Evolutionary conservation across 2,888 invertebrate genomes (phyloP).

Genomic region (Phaedon cochleariae): DNA sequence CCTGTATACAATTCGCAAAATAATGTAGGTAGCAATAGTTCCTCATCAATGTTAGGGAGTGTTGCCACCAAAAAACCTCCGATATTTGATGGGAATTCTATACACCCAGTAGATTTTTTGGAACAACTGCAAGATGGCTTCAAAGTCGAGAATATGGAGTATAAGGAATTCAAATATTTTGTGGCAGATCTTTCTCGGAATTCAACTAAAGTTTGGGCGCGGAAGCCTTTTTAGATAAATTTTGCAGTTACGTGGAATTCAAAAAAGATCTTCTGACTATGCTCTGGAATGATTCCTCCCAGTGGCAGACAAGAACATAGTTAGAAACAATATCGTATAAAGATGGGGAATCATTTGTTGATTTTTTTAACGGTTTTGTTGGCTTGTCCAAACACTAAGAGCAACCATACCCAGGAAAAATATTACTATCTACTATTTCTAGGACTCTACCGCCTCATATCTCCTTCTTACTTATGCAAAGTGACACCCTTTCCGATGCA

Average conservation of each 20-base stretch:
- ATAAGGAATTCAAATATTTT: background rate
- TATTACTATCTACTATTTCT: background rate
- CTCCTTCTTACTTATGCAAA: background rate
- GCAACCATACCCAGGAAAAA: background rate
- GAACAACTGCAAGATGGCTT: conserved; percentile 1
- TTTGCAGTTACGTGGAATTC: background rate
- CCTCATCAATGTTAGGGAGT: too few relatives aligned
- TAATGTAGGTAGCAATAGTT: too few relatives aligned
- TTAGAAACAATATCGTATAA: background rate
- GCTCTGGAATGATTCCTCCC: background rate
- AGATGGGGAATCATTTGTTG: background rate
- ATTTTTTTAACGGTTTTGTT: background rate
- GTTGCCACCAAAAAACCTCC: background rate
- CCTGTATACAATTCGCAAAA: too few relatives aligned
- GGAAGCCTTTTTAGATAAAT: background rate
- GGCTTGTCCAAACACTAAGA: background rate
- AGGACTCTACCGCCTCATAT: background rate
- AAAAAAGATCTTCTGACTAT: background rate
- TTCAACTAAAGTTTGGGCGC: background rate
- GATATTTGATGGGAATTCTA: background rate
- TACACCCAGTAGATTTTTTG: background rate
- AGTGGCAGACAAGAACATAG: background rate
- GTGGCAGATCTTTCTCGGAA: background rate
- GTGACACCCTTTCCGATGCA: background rate
- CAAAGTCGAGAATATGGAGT: conserved; percentile 1